Base-by-base conservation (phyloP, 2,888 invertebrate genomes). In the Drosophila subsilvestris region DNA sequence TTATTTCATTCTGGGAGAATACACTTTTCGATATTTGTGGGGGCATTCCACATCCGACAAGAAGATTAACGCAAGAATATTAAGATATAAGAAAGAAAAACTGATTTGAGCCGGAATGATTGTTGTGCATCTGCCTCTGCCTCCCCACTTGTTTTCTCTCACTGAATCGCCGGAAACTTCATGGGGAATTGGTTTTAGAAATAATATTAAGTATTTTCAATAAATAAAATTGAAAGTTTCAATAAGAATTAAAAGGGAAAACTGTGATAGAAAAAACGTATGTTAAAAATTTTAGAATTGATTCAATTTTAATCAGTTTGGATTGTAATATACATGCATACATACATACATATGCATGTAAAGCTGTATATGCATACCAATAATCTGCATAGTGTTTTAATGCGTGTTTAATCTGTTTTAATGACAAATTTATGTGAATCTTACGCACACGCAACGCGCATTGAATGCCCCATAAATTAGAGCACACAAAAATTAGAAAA, bases 391-490 rank as follows among this genome's bases (percentile, higher is more conserved):
- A 8, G 47, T 47, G 18, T 51, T 32, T 44, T 43, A 56, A 25
- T 56, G 20, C 22, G n/a, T 44, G 56, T 68, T 49, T 27, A 27
- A 14, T 68, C 47, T 65, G 43, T 56, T 44, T 51, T 70, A 70
- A 70, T 69, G 56, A 62, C 47, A 62, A 69, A 62, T 54, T 70
- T 69, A 70, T 62, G 51, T 48, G 70, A 62, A 56, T 43, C 29
- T 44, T 32, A 79, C 81, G 74, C 85, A 81, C 77, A 81, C 85
- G 81, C 79, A 76, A 25, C 27, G 1, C 50, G 44, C 47, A 74
- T 58, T 54, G 43, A 47, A 62, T 55, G 54, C 50, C 37, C 6
- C 74, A 77, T 82, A 82, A 82, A 81, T 81, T 85, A 75, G 59
- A 70, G 65, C 57, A 53, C 69, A 70, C 22, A 22, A 51, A 63